These are phyloP conservation scores for Diadophis punctatus DNA, from an alignment of 2,113 vertebrate genomes.

Conservation along the genomic window DNA sequence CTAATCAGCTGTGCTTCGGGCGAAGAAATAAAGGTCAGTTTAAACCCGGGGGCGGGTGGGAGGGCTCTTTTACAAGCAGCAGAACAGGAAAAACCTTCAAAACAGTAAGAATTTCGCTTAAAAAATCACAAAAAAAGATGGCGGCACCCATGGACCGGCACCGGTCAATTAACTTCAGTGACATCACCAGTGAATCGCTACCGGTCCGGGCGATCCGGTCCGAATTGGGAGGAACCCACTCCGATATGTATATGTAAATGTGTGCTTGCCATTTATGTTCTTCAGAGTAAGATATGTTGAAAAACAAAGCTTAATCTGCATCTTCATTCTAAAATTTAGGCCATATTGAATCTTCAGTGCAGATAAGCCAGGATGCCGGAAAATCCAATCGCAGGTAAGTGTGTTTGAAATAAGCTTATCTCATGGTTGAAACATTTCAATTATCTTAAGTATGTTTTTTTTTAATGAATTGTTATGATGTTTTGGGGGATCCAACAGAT, in stretches of 20 bases:
- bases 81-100: too few relatives aligned
- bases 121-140: too few relatives aligned
- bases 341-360: slow-evolving; percentile 33
- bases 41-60: too few relatives aligned
- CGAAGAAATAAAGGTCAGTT: too few relatives aligned
- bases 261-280: not conserved
- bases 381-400: slow-evolving; percentile 72
- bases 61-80: too few relatives aligned
- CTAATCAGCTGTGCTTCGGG: too few relatives aligned
- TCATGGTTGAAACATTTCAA: slow-evolving; percentile 3
- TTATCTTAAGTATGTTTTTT: not conserved
- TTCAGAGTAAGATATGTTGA: not conserved
- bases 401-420: not conserved
- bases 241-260: not conserved
- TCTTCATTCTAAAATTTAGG: slow-evolving; percentile 22
- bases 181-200: too few relatives aligned
- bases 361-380: slow-evolving; percentile 68
- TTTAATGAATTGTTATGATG: not conserved
- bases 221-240: too few relatives aligned
- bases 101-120: too few relatives aligned
- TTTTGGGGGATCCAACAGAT: slow-evolving; percentile 63
- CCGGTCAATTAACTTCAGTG: too few relatives aligned
- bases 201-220: too few relatives aligned
- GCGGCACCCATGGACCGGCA: too few relatives aligned
- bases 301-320: not conserved